Evolutionary conservation across 2,888 invertebrate species (phyloP), one percentile per base, ranked within the genome.

Genomic region (Scaptomyza flava): DNA sequence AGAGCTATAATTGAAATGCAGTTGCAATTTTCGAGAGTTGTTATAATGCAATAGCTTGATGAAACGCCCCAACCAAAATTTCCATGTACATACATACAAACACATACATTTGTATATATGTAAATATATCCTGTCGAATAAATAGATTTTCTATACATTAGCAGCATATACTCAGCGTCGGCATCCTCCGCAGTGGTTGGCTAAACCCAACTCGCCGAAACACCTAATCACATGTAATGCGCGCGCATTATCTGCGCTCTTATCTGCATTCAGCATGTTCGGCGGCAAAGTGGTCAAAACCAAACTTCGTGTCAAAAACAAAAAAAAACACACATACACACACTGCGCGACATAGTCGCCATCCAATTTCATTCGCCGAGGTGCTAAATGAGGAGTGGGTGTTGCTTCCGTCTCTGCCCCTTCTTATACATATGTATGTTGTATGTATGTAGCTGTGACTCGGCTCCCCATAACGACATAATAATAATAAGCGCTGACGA

Each of bases 151-250:
- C n/a, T 57, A 9, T 42, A 62, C 64, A 31, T 14, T 38, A 38
- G 38, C 53, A 53, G 60, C 47, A 66, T 75, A 6, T 82, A 79
- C 64, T 66, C 20, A 33, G 14, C 76, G 64, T 56, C 68, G 59
- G 66, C 62, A 50, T 80, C 70, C 81, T 87, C 76, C 72, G 77
- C 81, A 71, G 85, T 81, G 91, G 91, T 90, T 90, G 90, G 90
- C 82, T 90, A 90, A 91, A 89, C 86, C 89, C 90, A 84, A 65
- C 80, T 77, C 75, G 62, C 59, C 80, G 78, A 70, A 89, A 89
- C 89, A 90, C 89, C 91, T 92, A 91, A 91, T 91, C 91, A 89
- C 90, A 89, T 90, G 89, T 91, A 92, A 91, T 92, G 92, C 92
- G 92, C 92, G 92, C 92, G 92, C 92, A 92, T 92, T 91, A 91